Evolutionary conservation across 2,113 vertebrate species (phyloP).

Genomic region (Elephantulus edwardii): DNA sequence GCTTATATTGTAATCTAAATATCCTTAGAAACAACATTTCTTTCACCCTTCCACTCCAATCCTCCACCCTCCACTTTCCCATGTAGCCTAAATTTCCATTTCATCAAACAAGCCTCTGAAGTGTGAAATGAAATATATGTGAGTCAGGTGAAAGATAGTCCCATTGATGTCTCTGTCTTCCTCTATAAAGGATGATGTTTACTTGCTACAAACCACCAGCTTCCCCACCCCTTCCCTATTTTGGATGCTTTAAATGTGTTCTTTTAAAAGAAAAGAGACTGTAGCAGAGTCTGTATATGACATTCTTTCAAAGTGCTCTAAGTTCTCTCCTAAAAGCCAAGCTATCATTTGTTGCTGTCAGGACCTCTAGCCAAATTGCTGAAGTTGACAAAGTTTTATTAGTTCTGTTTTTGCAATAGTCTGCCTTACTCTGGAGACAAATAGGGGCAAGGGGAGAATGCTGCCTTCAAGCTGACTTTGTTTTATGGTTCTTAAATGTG

Average conservation of each 20-base stretch:
- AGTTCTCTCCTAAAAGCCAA: conserved; percentile 78
- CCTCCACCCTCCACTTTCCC: neutral
- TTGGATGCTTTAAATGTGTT: neutral
- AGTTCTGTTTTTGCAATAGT: conserved; percentile 82
- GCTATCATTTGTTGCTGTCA: conserved; percentile 67
- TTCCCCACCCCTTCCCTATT: neutral
- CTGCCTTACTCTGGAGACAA: conserved; percentile 81
- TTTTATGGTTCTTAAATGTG: conserved; percentile 74
- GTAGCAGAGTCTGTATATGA: neutral
- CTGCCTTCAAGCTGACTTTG: conserved; percentile 77
- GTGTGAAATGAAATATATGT: neutral
- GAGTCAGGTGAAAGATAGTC: neutral
- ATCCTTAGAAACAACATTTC: neutral
- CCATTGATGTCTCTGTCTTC: neutral
- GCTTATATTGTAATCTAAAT: neutral
- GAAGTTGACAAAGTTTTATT: conserved; percentile 81
- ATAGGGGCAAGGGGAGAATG: conserved; percentile 78
- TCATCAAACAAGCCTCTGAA: neutral
- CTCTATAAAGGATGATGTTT: neutral
- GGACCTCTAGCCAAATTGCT: conserved; percentile 77
- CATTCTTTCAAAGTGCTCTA: conserved; percentile 72
- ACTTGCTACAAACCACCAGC: neutral
- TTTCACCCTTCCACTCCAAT: neutral
- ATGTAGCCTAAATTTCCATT: neutral
- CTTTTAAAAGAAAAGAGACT: conserved; percentile 37